phyloP scores from a whole-genome alignment of 2,888 invertebrate species.

The Harpalus rubripes region DNA sequence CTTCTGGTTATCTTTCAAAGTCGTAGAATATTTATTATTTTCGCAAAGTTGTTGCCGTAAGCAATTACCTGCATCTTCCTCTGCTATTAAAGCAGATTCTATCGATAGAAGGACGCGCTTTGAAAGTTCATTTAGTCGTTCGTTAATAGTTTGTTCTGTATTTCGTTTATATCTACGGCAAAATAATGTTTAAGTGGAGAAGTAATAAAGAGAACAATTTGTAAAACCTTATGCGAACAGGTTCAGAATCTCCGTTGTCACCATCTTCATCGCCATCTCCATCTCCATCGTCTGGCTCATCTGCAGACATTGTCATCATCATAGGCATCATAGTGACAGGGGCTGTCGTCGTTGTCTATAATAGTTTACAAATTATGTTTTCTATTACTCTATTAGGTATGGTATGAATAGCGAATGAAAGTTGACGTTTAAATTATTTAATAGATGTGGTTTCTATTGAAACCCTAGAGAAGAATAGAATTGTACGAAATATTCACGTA shows the following conservation, averaged over 20 bases:
- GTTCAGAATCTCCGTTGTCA: slow-evolving; percentile 39
- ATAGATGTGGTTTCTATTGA: no score
- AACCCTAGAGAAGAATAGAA: no score
- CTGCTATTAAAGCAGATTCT: slow-evolving; percentile 79
- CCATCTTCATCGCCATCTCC: slow-evolving; percentile 61
- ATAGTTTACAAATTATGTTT: slow-evolving; percentile 68
- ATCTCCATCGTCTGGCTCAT: slow-evolving; percentile 43
- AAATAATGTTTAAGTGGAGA: not conserved
- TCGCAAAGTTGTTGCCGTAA: slow-evolving; percentile 83
- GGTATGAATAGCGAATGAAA: no score
- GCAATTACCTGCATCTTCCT: slow-evolving; percentile 80
- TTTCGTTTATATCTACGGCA: slow-evolving; percentile 36
- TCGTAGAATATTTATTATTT: slow-evolving; percentile 83
- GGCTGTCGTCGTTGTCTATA: slow-evolving; percentile 68
- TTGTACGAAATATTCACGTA: no score
- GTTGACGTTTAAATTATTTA: no score
- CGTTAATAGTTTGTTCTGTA: slow-evolving; percentile 69
- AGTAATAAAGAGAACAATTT: slow-evolving; percentile 9
- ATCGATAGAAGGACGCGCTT: slow-evolving; percentile 80
- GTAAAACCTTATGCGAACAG: slow-evolving; percentile 41
- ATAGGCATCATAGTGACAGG: slow-evolving; percentile 77
- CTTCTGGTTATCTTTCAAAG: slow-evolving; percentile 79
- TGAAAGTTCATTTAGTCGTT: slow-evolving; percentile 80
- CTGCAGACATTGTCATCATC: slow-evolving; percentile 70
- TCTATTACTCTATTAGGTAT: slow-evolving; percentile 62